phyloP scores from a whole-genome alignment of 2,113 vertebrate species.

The Microcebus griseorufus region DNA sequence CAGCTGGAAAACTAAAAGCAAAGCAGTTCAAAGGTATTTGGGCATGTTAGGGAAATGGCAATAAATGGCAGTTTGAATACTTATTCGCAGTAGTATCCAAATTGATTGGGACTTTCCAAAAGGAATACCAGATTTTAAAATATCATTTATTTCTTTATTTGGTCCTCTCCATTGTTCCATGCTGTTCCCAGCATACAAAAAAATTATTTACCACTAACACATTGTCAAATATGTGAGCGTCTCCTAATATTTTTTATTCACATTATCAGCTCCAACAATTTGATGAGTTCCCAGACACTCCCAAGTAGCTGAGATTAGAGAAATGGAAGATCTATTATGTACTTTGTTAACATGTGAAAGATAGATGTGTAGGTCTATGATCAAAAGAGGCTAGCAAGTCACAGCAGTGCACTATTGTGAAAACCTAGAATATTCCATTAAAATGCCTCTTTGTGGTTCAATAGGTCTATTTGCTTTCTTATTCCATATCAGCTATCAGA shows the following conservation, averaged over 20 bases:
- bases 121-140: background rate
- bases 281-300: background rate
- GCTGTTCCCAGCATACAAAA: background rate
- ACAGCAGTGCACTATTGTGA: background rate
- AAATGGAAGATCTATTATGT: background rate
- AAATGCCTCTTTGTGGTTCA: background rate
- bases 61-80: background rate
- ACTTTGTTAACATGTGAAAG: background rate
- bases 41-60: background rate
- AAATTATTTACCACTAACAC: background rate
- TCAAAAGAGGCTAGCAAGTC: background rate
- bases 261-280: conserved; percentile 5
- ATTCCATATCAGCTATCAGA: background rate
- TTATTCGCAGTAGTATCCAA: background rate
- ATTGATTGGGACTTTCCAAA: background rate
- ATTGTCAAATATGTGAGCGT: background rate
- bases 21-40: background rate
- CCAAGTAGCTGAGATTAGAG: background rate
- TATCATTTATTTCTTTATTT: background rate
- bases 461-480: background rate
- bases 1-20: background rate
- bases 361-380: background rate
- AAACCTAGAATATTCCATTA: background rate
- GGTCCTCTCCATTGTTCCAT: background rate
- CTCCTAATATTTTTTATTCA: conserved; percentile 3